Conservation (phyloP, 1,140 invertebrate species). For the Drosophila prosaltans region DNA sequence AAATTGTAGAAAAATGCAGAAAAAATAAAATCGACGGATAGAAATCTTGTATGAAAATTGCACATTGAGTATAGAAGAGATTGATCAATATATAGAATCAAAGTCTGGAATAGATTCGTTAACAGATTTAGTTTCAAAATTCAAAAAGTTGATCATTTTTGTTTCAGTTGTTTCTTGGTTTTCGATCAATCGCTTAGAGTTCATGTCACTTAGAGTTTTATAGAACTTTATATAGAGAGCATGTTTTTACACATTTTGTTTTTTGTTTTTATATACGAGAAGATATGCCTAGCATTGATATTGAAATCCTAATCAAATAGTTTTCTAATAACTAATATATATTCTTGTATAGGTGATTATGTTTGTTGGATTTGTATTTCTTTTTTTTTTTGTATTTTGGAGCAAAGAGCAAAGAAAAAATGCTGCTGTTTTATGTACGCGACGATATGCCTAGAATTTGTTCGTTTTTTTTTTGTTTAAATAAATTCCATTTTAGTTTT, state of each 20-base stretch:
- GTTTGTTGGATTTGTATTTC: slow-evolving; percentile 4
- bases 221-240: slow-evolving; percentile 13
- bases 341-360: slow-evolving; percentile 46
- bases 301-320: slow-evolving; percentile 36
- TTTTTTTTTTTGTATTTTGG: not conserved
- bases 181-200: not conserved
- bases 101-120: slow-evolving; percentile 15
- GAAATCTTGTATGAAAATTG: not conserved
- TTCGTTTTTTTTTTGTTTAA: slow-evolving; percentile 35
- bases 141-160: no score
- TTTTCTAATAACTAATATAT: slow-evolving; percentile 24
- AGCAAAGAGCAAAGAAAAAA: slow-evolving; percentile 52
- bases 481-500: slow-evolving; percentile 71
- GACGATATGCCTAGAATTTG: slow-evolving; percentile 71
- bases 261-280: slow-evolving; percentile 14
- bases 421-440: slow-evolving; percentile 55
- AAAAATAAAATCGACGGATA: not conserved
- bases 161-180: not conserved
- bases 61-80: not conserved
- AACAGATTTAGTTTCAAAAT: not conserved
- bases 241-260: slow-evolving; percentile 17
- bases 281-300: slow-evolving; percentile 52
- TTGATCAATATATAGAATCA: not conserved
- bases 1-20: slow-evolving; percentile 1
- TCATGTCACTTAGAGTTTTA: slow-evolving; percentile 4